These are phyloP conservation scores for Macaca mulatta DNA, from an alignment of 2,113 vertebrate species.

Conservation along the genomic window DNA sequence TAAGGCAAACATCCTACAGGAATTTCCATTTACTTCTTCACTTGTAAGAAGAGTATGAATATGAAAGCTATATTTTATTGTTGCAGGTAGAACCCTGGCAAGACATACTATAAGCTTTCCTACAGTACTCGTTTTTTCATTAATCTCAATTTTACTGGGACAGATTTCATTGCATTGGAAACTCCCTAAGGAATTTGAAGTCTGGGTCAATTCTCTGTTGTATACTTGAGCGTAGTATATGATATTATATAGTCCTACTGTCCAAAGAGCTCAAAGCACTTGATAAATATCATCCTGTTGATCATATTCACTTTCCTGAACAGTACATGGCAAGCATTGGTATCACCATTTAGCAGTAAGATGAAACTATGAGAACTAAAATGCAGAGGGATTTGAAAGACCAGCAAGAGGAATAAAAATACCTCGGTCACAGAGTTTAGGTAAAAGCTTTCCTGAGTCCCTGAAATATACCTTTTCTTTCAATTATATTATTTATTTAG, in stretches of 20 bases:
- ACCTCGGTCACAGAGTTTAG: neutral
- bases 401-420: neutral
- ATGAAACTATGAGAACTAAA: neutral
- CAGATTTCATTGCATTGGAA: neutral
- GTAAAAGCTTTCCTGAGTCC: neutral
- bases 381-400: neutral
- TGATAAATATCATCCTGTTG: constrained; percentile 63
- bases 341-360: neutral
- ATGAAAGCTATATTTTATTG: neutral
- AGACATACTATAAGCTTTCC: neutral
- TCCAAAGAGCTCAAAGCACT: constrained; percentile 23
- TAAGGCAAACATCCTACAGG: neutral
- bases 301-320: constrained; percentile 3
- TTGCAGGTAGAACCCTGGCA: neutral
- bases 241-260: constrained; percentile 37
- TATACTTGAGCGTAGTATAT: constrained; percentile 15
- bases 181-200: constrained; percentile 15
- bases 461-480: neutral
- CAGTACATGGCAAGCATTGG: constrained; percentile 25
- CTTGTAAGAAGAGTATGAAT: neutral
- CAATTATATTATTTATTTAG: neutral
- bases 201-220: neutral
- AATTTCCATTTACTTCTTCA: neutral
- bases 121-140: neutral
- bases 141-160: constrained; percentile 33